Evolutionary conservation across 1,140 invertebrate genomes (phyloP), one percentile per base, ranked within the genome.

Genomic region (roundworm (Caenorhabditis elegans)): DNA sequence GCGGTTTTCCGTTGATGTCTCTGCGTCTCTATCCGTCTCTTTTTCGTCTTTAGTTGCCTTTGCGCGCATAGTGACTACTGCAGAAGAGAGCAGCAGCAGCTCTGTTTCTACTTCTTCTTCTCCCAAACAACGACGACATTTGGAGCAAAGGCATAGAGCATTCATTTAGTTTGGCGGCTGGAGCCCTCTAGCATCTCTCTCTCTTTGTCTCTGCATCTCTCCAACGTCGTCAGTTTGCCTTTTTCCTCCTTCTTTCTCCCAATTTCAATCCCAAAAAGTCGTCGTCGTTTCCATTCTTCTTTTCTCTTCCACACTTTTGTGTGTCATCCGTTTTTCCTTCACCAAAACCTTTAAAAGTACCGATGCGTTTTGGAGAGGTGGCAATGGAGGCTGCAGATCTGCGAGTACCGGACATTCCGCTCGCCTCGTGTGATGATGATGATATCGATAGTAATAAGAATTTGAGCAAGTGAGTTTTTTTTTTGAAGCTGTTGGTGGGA

Each of bases 141-240:
- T n/a, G n/a, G n/a, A n/a, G n/a, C n/a, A n/a, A n/a, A n/a, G n/a
- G n/a, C n/a, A n/a, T n/a, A 70, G 60, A 70, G 60, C 60, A 70
- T 70, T 70, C 60, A 70, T 70, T 70, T 70, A 70, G 60, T 70
- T 70, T 39, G n/a, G n/a, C n/a, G n/a, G 60, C 8, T n/a, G 60
- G 60, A 60, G 53, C 53, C n/a, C 53, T 60, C 26, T 31, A 11
- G 39, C 5, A 43, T 19, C 19, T 65, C 55, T 65, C 55, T 65
- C 19, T 34, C 19, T 24, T 53, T 10, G 60, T 39, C 34, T 70
- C 60, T 70, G 19, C 17, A 22, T 43, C 34, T 39, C 34, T 28
- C 39, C 60, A 28, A 53, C 51, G 26, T 60, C 53, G 53, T 60
- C 60, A 39, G 60, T 70, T 70, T 70, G 60, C 60, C 60, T 70